These are phyloP conservation scores for Metallyticus violacea DNA, from an alignment of 2,888 invertebrate species.

Conservation along the genomic window DNA sequence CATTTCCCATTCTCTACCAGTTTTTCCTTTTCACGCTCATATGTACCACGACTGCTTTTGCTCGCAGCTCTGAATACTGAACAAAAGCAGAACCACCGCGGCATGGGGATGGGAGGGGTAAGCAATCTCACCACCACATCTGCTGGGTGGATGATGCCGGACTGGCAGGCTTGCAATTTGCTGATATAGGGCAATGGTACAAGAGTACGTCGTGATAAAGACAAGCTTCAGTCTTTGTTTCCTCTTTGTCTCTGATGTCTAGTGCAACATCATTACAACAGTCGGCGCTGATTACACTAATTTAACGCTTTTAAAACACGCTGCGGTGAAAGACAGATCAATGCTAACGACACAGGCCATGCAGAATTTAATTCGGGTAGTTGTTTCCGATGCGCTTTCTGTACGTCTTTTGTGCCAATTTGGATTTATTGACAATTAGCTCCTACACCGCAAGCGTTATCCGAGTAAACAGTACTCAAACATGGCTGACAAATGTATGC, in stretches of 20 bases:
- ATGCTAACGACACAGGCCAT: background rate
- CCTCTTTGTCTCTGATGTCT: background rate
- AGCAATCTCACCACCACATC: background rate
- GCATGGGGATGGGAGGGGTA: background rate
- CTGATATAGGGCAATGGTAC: background rate
- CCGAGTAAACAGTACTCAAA: too few relatives aligned
- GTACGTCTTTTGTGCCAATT: background rate
- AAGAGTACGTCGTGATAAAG: background rate
- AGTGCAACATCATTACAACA: background rate
- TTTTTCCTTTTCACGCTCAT: background rate
- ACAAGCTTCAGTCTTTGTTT: background rate
- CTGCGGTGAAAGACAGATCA: background rate
- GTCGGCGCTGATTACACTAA: background rate
- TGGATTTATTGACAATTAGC: too few relatives aligned
- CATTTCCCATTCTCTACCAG: background rate
- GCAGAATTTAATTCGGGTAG: background rate
- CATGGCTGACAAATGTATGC: too few relatives aligned
- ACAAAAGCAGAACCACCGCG: background rate
- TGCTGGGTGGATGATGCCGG: too few relatives aligned
- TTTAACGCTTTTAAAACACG: background rate
- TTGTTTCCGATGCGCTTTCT: background rate
- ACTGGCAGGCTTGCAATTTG: background rate
- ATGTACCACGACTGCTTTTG: background rate
- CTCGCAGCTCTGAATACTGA: background rate
- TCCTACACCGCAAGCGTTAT: too few relatives aligned